Conservation (phyloP, 2,797 vertebrate genomes). For the Octomys mimax region DNA sequence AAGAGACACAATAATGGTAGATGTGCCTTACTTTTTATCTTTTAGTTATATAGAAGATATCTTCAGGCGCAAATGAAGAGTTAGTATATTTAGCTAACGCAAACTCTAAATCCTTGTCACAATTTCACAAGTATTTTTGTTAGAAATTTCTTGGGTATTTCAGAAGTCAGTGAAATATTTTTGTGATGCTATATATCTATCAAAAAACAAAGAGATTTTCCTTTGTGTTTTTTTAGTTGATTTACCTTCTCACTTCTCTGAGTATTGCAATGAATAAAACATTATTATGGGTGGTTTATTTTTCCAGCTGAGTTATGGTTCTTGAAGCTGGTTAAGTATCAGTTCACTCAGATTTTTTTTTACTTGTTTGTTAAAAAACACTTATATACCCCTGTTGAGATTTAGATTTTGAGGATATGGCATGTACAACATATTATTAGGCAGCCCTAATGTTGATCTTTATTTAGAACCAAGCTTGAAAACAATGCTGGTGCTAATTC, state of each 20-base stretch:
- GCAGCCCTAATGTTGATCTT: not conserved
- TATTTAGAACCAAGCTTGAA: not conserved
- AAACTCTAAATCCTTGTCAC: not conserved
- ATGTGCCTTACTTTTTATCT: not conserved
- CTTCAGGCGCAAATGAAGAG: not conserved
- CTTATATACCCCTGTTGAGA: not conserved
- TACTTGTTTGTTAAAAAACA: slow-evolving; percentile 27
- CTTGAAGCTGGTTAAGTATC: not conserved
- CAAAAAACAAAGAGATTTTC: not conserved
- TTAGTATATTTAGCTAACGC: not conserved
- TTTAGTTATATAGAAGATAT: not conserved
- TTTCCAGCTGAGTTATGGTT: slow-evolving; percentile 1
- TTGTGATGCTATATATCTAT: not conserved
- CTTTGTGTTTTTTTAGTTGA: not conserved
- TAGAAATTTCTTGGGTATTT: not conserved
- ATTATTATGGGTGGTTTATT: slow-evolving; percentile 24
- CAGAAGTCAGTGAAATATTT: slow-evolving; percentile 13
- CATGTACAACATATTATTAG: not conserved
- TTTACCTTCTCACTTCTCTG: not conserved
- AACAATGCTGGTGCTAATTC: not conserved
- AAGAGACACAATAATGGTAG: not conserved
- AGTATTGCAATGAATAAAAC: slow-evolving; percentile 52
- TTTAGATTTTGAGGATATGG: not conserved
- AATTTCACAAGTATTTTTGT: not conserved
- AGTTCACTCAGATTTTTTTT: not conserved